Evolutionary conservation across 2,113 vertebrate genomes (phyloP).

Genomic region (Saimiri boliviensis): DNA sequence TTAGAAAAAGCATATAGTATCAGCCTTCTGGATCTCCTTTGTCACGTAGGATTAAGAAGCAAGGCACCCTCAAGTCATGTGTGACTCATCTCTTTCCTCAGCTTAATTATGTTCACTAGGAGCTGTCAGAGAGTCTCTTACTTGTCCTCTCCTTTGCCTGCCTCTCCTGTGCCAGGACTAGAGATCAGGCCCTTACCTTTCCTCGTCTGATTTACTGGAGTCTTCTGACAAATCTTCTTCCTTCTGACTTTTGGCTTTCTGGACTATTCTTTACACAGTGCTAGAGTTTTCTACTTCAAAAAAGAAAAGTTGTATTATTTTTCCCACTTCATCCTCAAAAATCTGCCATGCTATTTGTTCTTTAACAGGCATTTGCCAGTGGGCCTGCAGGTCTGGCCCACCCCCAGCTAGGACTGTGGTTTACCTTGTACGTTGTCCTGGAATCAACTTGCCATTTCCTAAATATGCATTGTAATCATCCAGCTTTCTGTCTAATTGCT

Average conservation of each 20-base stretch:
- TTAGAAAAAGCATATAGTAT: background rate
- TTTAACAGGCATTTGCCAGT: background rate
- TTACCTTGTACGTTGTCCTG: accelerated
- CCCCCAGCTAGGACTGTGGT: background rate
- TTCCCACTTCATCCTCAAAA: background rate
- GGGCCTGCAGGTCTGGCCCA: background rate
- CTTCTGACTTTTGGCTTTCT: slow-evolving; percentile 15
- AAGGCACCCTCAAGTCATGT: background rate
- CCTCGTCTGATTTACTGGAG: background rate
- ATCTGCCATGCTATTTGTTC: background rate
- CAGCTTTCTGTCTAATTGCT: background rate
- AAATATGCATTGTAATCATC: background rate
- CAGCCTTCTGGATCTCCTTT: background rate
- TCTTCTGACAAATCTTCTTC: background rate
- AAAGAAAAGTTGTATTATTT: background rate
- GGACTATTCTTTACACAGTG: background rate
- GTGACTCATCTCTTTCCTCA: background rate
- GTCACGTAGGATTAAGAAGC: background rate
- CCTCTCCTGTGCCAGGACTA: background rate
- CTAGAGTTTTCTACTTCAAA: background rate
- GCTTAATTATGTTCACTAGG: slow-evolving; percentile 1
- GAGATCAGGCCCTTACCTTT: background rate
- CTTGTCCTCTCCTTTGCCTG: slow-evolving; percentile 44
- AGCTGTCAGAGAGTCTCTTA: background rate
- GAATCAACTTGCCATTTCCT: background rate